Evolutionary conservation across 2,113 vertebrate species (phyloP).

Genomic region (Pelusios castaneus): DNA sequence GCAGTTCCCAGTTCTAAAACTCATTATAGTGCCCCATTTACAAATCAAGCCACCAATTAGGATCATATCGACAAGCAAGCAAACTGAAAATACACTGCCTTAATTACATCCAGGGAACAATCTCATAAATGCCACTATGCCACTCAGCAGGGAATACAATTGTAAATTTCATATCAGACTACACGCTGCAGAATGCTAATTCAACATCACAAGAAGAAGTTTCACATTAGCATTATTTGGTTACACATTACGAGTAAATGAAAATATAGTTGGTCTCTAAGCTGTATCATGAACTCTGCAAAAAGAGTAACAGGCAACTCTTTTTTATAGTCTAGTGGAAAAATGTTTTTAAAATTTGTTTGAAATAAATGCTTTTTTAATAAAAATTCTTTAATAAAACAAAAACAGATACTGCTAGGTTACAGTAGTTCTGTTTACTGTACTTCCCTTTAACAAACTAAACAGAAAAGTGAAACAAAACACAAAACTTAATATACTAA

Average conservation of each 20-base stretch:
- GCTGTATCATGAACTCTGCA: neutral
- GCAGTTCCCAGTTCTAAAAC: neutral
- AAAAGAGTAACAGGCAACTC: neutral
- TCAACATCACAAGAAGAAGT: neutral
- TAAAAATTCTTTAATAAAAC: neutral
- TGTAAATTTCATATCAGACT: neutral
- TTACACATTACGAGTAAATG: neutral
- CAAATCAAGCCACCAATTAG: neutral
- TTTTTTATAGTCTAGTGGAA: neutral
- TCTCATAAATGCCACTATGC: neutral
- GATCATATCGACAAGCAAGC: neutral
- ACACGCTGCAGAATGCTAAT: neutral
- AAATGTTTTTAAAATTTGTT: neutral
- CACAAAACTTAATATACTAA: neutral
- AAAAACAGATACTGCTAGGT: neutral
- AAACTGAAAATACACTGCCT: neutral
- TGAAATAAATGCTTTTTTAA: neutral
- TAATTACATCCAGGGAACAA: neutral
- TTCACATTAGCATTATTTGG: neutral
- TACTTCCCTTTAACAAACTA: neutral
- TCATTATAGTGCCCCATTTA: neutral
- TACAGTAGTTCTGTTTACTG: neutral
- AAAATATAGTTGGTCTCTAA: neutral
- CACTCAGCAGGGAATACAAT: neutral
- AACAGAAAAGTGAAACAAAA: neutral